Conservation (phyloP, 2,888 invertebrate species). For the Belgica antarctica region DNA sequence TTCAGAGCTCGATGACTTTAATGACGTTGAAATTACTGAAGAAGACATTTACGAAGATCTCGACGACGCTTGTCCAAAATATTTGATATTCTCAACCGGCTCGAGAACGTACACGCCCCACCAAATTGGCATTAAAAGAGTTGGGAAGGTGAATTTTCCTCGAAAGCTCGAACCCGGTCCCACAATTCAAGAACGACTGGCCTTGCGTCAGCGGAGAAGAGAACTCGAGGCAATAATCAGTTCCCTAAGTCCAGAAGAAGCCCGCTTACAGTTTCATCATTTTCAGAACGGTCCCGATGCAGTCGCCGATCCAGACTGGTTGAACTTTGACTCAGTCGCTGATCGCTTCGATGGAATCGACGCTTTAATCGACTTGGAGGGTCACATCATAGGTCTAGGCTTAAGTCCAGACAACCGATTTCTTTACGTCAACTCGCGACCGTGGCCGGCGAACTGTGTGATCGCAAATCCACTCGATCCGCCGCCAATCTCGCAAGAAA, state of each 20-base stretch:
- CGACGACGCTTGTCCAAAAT: conserved; percentile 62
- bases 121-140: conserved; percentile 76
- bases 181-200: conserved; percentile 65
- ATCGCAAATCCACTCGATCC: conserved; percentile 75
- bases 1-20: conserved; percentile 46
- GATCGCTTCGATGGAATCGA: conserved; percentile 73
- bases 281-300: conserved; percentile 50
- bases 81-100: conserved; percentile 78
- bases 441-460: conserved; percentile 71
- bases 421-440: conserved; percentile 66
- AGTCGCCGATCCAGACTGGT: conserved; percentile 64
- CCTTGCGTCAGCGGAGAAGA: conserved; percentile 59
- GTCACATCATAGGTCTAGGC: conserved; percentile 84
- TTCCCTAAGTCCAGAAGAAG: conserved; percentile 47
- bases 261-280: conserved; percentile 43
- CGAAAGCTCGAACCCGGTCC: conserved; percentile 67
- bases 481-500: conserved; percentile 76
- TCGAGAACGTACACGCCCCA: conserved; percentile 81
- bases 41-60: conserved; percentile 59
- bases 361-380: conserved; percentile 77
- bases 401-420: conserved; percentile 76
- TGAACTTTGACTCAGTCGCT: conserved; percentile 65
- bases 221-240: conserved; percentile 47
- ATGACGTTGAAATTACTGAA: conserved; percentile 47
- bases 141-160: conserved; percentile 68